phyloP scores from a whole-genome alignment of 2,797 vertebrate species.

The Dicrostonyx torquatus region DNA sequence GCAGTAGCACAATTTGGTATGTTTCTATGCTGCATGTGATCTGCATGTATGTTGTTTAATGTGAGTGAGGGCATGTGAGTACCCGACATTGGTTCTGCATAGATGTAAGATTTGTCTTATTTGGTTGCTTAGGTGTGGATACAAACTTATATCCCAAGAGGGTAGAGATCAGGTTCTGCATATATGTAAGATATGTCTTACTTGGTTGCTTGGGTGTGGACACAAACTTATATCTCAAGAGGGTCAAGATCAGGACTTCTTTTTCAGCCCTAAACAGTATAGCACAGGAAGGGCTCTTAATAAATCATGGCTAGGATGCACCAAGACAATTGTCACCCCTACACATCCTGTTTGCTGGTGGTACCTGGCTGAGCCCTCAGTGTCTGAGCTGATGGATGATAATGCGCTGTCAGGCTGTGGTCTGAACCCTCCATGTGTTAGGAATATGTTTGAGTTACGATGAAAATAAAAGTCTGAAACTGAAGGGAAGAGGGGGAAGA shows the following conservation, averaged over 20 bases:
- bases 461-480: conserved; percentile 38
- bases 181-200: conserved; percentile 24
- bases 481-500: background rate
- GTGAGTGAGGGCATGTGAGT: background rate
- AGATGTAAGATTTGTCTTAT: conserved; percentile 21
- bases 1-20: background rate
- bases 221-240: background rate
- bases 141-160: background rate
- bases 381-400: background rate
- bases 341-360: background rate
- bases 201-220: conserved; percentile 15
- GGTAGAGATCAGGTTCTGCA: background rate
- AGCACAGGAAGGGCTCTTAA: background rate
- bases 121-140: conserved; percentile 17
- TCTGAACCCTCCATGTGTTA: background rate
- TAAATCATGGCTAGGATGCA: background rate
- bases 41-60: background rate
- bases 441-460: background rate
- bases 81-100: background rate
- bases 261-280: background rate
- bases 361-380: background rate
- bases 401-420: background rate
- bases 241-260: background rate
- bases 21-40: background rate
- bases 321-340: background rate